Base-by-base conservation (phyloP, 2,888 invertebrate species). In the Plagodis dolabraria region DNA sequence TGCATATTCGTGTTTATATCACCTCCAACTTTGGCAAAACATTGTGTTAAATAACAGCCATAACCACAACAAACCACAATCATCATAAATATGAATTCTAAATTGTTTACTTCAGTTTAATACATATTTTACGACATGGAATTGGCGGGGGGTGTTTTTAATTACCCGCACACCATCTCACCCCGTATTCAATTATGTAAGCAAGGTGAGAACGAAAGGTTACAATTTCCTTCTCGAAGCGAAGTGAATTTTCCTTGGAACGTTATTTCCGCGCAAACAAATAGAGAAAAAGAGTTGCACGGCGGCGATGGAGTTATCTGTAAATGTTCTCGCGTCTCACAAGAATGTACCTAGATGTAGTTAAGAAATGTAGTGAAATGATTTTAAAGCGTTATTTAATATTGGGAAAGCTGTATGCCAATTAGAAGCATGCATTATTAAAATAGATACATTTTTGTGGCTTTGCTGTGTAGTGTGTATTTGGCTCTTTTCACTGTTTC, bases 171-270 rank as follows among this genome's bases (percentile, higher is more conserved):
- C 62, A 57, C 57, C 57, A 60, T 61, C 64, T 67, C 63, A 57
- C 61, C 59, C 57, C 66, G 63, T 64, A 67, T 70, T 68, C 66
- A 69, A 69, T 69, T 73, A 69, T 69, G 67, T 63, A 68, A 68
- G 68, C 68, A 65, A 63, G 68, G 56, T 47, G 64, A 62, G 53
- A 64, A 56, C 55, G 60, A 61, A 60, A 61, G 62, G 62, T 54
- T 62, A 62, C 60, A 64, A 64, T 69, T 64, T 64, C 61, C 48
- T 52, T 2, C 47, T 60, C 47, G 33, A 42, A 34, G 45, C 33
- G 47, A 64, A 60, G 43, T 65, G 57, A 63, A 67, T 64, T 65
- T 59, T 59, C 51, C 52, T 56, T 38, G 49, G 48, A 55, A 48
- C 46, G 56, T 50, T 56, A 53, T 60, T 63, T 64, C 53, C 56